These are phyloP conservation scores for Axea sp. DNA, from an alignment of 2,888 invertebrate genomes.

Conservation along the genomic window DNA sequence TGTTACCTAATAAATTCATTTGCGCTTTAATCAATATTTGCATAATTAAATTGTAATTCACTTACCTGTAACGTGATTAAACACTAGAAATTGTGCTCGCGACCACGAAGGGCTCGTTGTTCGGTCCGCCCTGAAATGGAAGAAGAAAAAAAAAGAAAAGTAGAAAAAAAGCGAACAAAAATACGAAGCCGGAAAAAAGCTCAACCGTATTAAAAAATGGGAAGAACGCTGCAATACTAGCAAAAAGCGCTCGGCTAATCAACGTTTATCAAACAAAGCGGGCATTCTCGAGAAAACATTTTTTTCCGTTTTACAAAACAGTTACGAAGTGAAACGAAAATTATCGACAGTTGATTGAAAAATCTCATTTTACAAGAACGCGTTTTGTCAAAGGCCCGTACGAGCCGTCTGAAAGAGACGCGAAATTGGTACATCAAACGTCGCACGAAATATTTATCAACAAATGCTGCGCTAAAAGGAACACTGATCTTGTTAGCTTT, in stretches of 20 bases:
- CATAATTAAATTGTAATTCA: conserved; percentile 60
- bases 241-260: conserved; percentile 57
- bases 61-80: conserved; percentile 45
- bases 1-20: conserved; percentile 42
- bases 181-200: conserved; percentile 24
- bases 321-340: conserved; percentile 55
- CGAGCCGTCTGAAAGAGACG: conserved; percentile 55
- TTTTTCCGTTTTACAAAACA: conserved; percentile 54
- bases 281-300: conserved; percentile 57
- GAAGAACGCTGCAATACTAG: conserved; percentile 38
- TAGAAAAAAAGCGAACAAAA: conserved; percentile 18
- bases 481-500: conserved; percentile 50
- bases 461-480: conserved; percentile 45
- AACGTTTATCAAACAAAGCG: conserved; percentile 59
- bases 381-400: conserved; percentile 49
- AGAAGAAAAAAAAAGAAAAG: conserved; percentile 9
- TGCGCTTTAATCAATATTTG: conserved; percentile 50
- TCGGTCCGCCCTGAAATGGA: conserved; percentile 7
- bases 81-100: conserved; percentile 47
- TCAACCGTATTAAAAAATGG: conserved; percentile 39
- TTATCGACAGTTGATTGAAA: conserved; percentile 61
- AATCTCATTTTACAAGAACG: conserved; percentile 60
- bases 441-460: conserved; percentile 59
- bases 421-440: conserved; percentile 58
- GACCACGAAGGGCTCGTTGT: conserved; percentile 39